Percentiles rank a stretch among this genome's conserved stretches.
Conservation (phyloP, 2,797 vertebrate genomes). For the Acrocephalus scirpaceus region DNA sequence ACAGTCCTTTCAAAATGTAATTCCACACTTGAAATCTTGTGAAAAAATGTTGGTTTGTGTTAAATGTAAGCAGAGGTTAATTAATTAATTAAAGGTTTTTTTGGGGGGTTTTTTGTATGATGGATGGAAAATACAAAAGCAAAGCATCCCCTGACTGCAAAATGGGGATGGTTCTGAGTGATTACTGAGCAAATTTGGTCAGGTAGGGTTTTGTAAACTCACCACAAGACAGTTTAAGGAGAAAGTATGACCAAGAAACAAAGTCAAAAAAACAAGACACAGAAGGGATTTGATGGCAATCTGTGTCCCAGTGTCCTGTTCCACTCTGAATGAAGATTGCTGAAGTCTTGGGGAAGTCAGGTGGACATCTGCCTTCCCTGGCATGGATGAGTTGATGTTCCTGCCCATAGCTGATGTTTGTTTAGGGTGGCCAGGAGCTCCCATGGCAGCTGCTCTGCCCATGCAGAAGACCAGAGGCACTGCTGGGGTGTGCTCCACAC, state of each 20-base stretch:
- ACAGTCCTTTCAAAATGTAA: background rate
- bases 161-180: background rate
- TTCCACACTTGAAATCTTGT: background rate
- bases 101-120: background rate
- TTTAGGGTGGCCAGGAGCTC: background rate
- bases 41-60: background rate
- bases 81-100: background rate
- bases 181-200: background rate
- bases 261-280: background rate
- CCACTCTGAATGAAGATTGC: background rate
- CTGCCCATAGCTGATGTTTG: background rate
- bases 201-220: background rate
- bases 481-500: background rate
- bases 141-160: background rate
- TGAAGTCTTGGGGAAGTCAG: background rate
- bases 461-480: background rate
- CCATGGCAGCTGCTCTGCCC: background rate
- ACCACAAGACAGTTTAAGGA: background rate
- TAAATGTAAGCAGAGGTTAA: background rate
- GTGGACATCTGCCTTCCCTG: background rate
- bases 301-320: background rate
- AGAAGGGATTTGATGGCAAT: rapidly evolving
- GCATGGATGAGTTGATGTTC: background rate
- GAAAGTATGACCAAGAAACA: background rate
- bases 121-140: background rate